Conservation (phyloP, 2,797 vertebrate species). For the Sebastes itinus region DNA sequence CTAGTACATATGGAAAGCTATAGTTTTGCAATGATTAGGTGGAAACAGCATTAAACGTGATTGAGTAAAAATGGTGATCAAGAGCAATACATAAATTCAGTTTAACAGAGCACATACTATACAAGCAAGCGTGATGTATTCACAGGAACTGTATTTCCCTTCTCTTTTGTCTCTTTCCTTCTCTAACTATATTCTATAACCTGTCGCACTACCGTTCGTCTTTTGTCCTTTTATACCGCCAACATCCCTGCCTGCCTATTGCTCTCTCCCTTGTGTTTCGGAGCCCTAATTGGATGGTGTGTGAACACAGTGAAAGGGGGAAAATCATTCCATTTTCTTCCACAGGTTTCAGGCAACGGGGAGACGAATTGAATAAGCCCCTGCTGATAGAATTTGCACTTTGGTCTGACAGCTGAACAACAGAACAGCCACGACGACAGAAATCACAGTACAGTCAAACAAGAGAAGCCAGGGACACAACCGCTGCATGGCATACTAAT, state of each 20-base stretch:
- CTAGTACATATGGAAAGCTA: too few species aligned
- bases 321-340: conserved; percentile 67
- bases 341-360: conserved; percentile 56
- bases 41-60: background rate
- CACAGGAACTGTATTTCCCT: background rate
- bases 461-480: conserved; percentile 10
- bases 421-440: conserved; percentile 43
- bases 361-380: conserved; percentile 61
- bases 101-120: background rate
- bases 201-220: conserved; percentile 3
- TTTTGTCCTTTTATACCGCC: conserved; percentile 39
- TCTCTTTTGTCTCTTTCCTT: conserved; percentile 24
- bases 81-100: background rate
- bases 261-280: conserved; percentile 35
- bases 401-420: conserved; percentile 63
- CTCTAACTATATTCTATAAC: conserved; percentile 19
- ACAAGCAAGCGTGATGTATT: background rate
- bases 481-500: conserved; percentile 34
- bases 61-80: background rate
- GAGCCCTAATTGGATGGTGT: conserved; percentile 66
- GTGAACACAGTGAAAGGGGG: conserved; percentile 49
- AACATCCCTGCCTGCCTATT: conserved; percentile 37
- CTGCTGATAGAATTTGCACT: conserved; percentile 67
- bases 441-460: conserved; percentile 40
- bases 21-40: too few species aligned